Base-by-base conservation (phyloP, 37 sponge, comb jelly and placozoan species). In the Crambe crambe region DNA sequence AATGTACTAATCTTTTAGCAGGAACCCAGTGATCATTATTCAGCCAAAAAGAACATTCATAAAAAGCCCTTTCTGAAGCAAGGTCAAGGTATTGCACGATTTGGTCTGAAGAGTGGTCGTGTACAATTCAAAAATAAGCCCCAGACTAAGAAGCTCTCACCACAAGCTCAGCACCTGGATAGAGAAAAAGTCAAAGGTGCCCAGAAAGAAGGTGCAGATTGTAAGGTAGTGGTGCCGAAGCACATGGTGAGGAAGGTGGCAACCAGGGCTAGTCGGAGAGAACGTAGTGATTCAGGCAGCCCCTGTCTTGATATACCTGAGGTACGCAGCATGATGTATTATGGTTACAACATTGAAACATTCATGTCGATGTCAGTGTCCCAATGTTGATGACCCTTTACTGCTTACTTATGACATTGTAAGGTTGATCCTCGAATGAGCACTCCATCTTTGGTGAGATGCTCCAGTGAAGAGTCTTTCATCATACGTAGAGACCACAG, bases 391-490 rank as follows among this genome's bases (percentile, higher is more conserved):
- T 47, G 51, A 47, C 51, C n/a, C n/a, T n/a, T n/a, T n/a, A n/a
- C n/a, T n/a, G 61, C 21, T 32, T 73, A 21, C 62, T 18, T 26
- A 66, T 59, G 27, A 29, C 29, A 51, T 41, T 17, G 4, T 15
- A 40, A 70, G 70, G 41, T 36, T 42, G 54, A 21, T 9, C 68
- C 58, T 21, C 17, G 56, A 35, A 58, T 37, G 67, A 59, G 57
- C 58, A 70, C 68, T 60, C 77, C 66, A 32, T 38, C 58, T 4
- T 42, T 85, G 56, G 37, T 51, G 18, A 75, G 78, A 51, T 92
- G 68, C 51, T 60, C 85, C 27, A 88, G 89, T 88, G 85, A 92
- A 5, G 93, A 92, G 42, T 92, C 93, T 37, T 93, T 93, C 72
- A 59, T 89, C 21, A 47, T 85, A 0, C 31, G 90, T 38, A 71